Evolutionary conservation across 2,888 invertebrate species (phyloP), one percentile per base, ranked within the genome.

Genomic region (Parthenolecanium corni): DNA sequence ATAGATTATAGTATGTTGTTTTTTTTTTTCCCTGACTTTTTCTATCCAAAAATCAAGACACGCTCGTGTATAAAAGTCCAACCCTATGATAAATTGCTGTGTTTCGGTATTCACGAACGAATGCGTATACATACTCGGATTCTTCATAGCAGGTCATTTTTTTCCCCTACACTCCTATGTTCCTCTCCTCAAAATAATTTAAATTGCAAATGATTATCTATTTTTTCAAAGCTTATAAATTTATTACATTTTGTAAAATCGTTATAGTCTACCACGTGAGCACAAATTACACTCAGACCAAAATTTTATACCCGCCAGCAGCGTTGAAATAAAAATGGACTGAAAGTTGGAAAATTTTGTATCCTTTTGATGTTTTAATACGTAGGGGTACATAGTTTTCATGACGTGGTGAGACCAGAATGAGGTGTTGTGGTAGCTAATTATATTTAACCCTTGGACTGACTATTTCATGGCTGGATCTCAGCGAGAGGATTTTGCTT

Each of bases 1-100:
- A 61, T 61, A 61, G 61, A 61, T 61, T 61, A 61, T 47, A 38
- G 49, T 61, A 61, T 58, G 31, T 61, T 49, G 18, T 61, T 23
- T 49, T 20, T 44, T 44, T 18, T 44, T 18, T 20, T 44, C 16
- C n/a, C n/a, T 44, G 16, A 44, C 49, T 21, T 49, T 49, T 61
- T 61, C 49, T 23, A 31, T 31, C 31, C 31, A 31, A 51, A 61
- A 61, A 61, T 61, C 61, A 61, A 51, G 51, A 31, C 61, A 61
- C 61, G 61, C 61, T 61, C 49, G 31, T 23, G 61, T 49, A 61
- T 51, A 61, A 51, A 61, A 61, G 51, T 61, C 61, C 61, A 23
- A 18, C 49, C 47, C 61, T 51, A 49, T 61, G 61, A 61, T 61
- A 61, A 61, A 61, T 61, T 61, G 51, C 61, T 49, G 47, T 61